phyloP scores from a whole-genome alignment of 2,113 vertebrate species.

The Phylloscopus whistleri region DNA sequence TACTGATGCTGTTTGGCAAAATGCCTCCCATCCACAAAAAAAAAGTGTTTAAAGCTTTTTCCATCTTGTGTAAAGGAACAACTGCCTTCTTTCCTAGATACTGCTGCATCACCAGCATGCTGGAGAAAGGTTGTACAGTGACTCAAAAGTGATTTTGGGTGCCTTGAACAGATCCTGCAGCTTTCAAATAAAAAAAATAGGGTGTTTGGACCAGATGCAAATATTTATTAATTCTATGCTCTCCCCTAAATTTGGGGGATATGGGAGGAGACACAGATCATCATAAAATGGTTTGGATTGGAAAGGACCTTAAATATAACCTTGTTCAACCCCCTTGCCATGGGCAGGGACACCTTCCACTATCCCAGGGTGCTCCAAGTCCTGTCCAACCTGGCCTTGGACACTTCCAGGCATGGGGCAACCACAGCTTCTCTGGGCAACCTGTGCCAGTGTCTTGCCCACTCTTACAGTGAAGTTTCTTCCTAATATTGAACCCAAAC shows the following conservation, averaged over 20 bases:
- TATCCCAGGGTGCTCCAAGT: background rate
- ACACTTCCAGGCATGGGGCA: background rate
- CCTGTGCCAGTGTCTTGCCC: background rate
- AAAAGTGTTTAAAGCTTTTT: background rate
- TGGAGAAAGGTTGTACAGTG: no score
- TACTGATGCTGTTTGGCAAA: background rate
- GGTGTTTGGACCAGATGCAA: background rate
- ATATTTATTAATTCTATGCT: background rate
- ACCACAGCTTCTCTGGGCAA: background rate
- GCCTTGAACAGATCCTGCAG: background rate
- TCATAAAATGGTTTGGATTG: background rate
- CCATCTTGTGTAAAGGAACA: background rate
- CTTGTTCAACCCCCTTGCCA: background rate
- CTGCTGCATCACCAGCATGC: background rate
- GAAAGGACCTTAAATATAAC: background rate
- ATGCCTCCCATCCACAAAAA: background rate
- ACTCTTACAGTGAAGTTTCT: background rate
- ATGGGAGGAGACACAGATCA: background rate
- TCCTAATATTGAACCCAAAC: background rate
- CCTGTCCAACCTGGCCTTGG: background rate
- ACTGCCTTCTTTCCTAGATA: background rate
- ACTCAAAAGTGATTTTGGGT: background rate
- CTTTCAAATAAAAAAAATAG: background rate
- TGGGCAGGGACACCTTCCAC: no score
- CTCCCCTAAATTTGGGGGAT: fast-evolving